Conservation (phyloP, 2,797 vertebrate species). For the Artibeus lituratus region DNA sequence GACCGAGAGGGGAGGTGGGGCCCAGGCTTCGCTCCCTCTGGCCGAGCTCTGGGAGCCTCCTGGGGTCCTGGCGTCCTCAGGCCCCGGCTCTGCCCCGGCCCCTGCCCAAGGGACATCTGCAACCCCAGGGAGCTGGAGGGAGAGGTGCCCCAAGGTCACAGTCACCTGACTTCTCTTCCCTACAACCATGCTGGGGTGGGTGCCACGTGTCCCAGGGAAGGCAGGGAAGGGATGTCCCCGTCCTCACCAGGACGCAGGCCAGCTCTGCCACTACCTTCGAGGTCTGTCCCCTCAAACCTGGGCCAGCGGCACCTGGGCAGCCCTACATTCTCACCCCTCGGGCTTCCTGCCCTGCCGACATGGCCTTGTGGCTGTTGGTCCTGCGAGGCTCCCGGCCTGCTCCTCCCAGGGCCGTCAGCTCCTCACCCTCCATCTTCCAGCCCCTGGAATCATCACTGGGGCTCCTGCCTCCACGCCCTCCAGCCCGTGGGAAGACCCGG, state of each 20-base stretch:
- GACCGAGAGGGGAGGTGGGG: accelerated
- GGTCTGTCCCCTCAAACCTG: not conserved
- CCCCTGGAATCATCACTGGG: not conserved
- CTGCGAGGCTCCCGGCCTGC: too few species aligned
- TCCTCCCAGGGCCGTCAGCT: not conserved
- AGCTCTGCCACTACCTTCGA: not conserved
- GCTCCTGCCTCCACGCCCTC: not conserved
- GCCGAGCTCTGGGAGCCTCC: not conserved
- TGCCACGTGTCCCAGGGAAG: not conserved
- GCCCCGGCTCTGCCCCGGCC: not conserved
- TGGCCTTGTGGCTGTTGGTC: not conserved
- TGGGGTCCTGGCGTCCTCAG: not conserved
- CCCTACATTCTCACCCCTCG: not conserved
- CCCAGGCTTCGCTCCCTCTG: not conserved
- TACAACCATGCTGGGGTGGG: not conserved
- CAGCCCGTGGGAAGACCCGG: not conserved
- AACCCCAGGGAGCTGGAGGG: not conserved
- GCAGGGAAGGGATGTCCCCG: not conserved
- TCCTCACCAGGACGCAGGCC: not conserved
- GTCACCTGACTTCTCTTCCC: not conserved
- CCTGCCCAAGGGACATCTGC: not conserved
- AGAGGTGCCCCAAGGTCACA: not conserved
- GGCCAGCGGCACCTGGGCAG: not conserved
- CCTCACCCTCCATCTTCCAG: not conserved
- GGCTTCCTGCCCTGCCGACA: not conserved